phyloP scores from a whole-genome alignment of 1,140 invertebrate species.

The Limonius californicus region DNA sequence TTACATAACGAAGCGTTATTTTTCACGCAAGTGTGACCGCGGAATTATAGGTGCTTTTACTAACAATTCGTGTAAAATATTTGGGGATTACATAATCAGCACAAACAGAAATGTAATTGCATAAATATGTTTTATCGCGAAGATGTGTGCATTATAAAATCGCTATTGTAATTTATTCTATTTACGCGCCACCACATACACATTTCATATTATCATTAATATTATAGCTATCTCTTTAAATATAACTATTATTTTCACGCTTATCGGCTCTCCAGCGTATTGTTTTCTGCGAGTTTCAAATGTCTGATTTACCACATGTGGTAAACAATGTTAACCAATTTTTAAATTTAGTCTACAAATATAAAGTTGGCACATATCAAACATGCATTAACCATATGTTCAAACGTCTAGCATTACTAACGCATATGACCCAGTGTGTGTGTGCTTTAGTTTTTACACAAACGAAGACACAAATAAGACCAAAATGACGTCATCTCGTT shows the following conservation, averaged over 20 bases:
- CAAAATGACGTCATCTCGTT: conserved; percentile 22
- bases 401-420: conserved; percentile 22
- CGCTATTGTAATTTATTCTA: too few relatives aligned
- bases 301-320: background rate
- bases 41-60: too few relatives aligned
- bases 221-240: too few relatives aligned
- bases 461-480: background rate
- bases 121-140: background rate
- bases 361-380: conserved; percentile 16
- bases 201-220: too few relatives aligned
- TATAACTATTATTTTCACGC: too few relatives aligned
- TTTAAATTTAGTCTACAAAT: conserved; percentile 19
- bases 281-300: background rate
- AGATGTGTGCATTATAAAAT: background rate
- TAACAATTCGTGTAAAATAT: too few relatives aligned
- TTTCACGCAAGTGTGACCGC: too few relatives aligned
- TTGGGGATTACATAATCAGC: background rate
- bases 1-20: too few relatives aligned
- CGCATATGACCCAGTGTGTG: background rate
- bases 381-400: conserved; percentile 21
- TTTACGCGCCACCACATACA: too few relatives aligned
- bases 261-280: too few relatives aligned
- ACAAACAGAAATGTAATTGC: background rate
- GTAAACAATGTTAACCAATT: conserved; percentile 11
- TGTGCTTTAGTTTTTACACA: background rate